phyloP scores from a whole-genome alignment of 1,140 invertebrate genomes.

The Zaprionus gabonicus region DNA sequence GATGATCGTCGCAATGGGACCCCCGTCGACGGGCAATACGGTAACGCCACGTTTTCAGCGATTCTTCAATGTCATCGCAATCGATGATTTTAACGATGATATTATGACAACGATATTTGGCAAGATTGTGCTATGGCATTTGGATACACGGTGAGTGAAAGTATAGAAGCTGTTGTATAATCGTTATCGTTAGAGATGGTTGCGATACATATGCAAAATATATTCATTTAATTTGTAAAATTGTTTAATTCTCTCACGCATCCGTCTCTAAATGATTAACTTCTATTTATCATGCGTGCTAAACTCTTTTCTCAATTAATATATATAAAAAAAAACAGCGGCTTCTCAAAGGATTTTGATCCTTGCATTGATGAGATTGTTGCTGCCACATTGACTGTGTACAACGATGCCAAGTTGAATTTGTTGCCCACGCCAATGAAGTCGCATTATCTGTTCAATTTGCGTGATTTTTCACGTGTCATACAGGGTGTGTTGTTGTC shows the following conservation, averaged over 20 bases:
- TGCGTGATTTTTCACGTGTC: slow-evolving; percentile 96
- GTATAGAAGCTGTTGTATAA: neutral
- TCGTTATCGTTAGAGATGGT: neutral
- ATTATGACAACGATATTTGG: slow-evolving; percentile 95
- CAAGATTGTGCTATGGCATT: slow-evolving; percentile 97
- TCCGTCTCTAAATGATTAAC: neutral
- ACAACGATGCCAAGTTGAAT: slow-evolving; percentile 92
- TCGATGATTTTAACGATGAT: slow-evolving; percentile 95
- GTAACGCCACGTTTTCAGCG: slow-evolving; percentile 94
- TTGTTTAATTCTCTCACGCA: too few species aligned
- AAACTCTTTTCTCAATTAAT: slow-evolving; percentile 17
- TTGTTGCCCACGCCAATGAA: slow-evolving; percentile 95
- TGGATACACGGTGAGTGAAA: slow-evolving; percentile 90
- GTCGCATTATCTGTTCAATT: slow-evolving; percentile 97
- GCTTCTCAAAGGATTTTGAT: slow-evolving; percentile 98
- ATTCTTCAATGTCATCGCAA: slow-evolving; percentile 95
- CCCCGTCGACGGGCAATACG: slow-evolving; percentile 91
- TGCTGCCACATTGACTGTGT: slow-evolving; percentile 92
- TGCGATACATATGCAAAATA: too few species aligned
- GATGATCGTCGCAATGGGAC: slow-evolving; percentile 95
- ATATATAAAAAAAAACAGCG: slow-evolving; percentile 86
- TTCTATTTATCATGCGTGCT: neutral
- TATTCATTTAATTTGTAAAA: too few species aligned
- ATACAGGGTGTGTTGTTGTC: slow-evolving; percentile 96
- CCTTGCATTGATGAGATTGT: slow-evolving; percentile 96